Base-by-base conservation (phyloP, 2,888 invertebrate genomes). In the Patella pellucida region DNA sequence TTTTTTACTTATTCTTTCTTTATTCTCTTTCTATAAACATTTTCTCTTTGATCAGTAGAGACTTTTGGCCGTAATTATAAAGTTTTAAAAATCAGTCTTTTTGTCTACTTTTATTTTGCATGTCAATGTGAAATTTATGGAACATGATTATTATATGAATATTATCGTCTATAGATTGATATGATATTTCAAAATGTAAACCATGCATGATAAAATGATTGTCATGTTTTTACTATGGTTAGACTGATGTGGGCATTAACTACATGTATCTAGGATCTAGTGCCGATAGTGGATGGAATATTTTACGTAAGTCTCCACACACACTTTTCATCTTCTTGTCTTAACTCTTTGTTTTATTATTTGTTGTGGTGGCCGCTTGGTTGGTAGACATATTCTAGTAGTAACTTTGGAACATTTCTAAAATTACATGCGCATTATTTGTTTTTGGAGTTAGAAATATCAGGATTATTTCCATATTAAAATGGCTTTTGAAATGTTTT, bases 221-320 rank as follows among this genome's bases (percentile, higher is more conserved):
- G 56, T 50, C 70, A 23, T 71, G 73, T 77, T 75, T 73, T 68
- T 73, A 54, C 27, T 72, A 70, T 27, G 62, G 72, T n/a, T 78
- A 81, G 78, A 79, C 74, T 73, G 81, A 79, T 73, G 78, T 76
- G 74, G 71, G 72, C 76, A 68, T 79, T 56, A 79, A 76, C 62
- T 81, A 78, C 75, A 62, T 62, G 62, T 62, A 62, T 62, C 23
- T 78, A 70, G 82, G 84, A 69, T 86, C 85, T 81, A 85, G 85
- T 76, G 82, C 85, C 41, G 87, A 86, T 82, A 87, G 86, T 80
- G 87, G 87, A 50, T 87, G 86, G 86, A 84, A 85, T 79, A 81
- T 86, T 67, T 82, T 87, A 76, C 84, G 83, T 83, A 83, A 82
- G 82, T 82, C 71, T 50, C 70, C 69, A 56, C 72, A 72, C 74